A percentile compares a stretch with the other conserved stretches of the same genome.
Evolutionary conservation across 2,888 invertebrate genomes (phyloP).

Genomic region (Plusia festucae): DNA sequence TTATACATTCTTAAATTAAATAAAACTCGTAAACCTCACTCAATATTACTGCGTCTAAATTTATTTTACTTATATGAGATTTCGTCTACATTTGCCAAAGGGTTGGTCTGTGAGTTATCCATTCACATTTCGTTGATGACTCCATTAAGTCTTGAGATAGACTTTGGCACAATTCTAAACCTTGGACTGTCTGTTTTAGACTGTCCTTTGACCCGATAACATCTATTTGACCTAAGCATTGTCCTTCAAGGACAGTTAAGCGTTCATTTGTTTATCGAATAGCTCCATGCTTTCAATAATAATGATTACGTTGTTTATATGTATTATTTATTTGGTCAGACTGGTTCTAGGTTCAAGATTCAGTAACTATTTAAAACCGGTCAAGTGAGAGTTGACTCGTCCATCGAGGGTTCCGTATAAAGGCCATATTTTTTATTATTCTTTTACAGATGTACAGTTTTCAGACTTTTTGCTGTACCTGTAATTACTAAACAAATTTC

Average conservation of each 20-base stretch:
- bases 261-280: not conserved
- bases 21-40: not conserved
- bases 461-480: too few relatives aligned
- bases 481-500: too few relatives aligned
- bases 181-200: not conserved
- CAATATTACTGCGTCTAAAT: not conserved
- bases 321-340: not conserved
- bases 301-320: not conserved
- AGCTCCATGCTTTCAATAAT: not conserved
- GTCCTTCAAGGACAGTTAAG: not conserved
- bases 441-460: too few relatives aligned
- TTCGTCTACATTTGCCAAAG: constrained; percentile 2
- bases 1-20: not conserved
- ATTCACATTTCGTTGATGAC: constrained; percentile 1
- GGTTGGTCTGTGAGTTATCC: not conserved
- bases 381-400: too few relatives aligned
- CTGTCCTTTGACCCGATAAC: not conserved
- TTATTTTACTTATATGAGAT: not conserved
- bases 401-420: too few relatives aligned
- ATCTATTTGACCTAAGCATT: constrained; percentile 1
- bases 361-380: not conserved
- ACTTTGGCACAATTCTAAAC: constrained; percentile 1
- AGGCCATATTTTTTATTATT: too few relatives aligned
- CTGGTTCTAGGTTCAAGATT: not conserved
- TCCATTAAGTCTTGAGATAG: not conserved